Evolutionary conservation across 2,888 invertebrate species (phyloP).

Genomic region (Drosophila setosimentum): DNA sequence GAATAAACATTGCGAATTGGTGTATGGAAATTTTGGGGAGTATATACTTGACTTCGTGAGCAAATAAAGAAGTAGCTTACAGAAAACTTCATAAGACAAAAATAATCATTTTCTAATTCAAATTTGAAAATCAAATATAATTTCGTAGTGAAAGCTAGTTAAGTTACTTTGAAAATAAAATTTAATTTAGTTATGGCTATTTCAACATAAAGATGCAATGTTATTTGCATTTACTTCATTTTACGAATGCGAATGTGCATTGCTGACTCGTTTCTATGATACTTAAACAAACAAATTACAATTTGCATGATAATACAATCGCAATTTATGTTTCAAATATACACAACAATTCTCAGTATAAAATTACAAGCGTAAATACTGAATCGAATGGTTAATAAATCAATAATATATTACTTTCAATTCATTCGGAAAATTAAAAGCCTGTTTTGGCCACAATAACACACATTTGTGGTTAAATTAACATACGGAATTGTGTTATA

Average conservation of each 20-base stretch:
- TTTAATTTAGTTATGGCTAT: background rate
- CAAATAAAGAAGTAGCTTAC: slow-evolving; percentile 29
- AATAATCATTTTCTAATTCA: background rate
- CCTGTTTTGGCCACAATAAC: background rate
- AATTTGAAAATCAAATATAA: background rate
- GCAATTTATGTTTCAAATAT: slow-evolving; percentile 6
- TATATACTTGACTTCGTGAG: slow-evolving; percentile 22
- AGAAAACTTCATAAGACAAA: background rate
- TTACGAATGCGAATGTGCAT: background rate
- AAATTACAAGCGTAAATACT: background rate
- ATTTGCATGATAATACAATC: background rate
- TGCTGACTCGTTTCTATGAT: background rate
- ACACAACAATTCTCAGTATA: background rate
- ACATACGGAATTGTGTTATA: slow-evolving; percentile 14
- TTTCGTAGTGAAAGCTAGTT: background rate
- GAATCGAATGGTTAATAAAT: background rate
- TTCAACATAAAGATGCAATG: background rate
- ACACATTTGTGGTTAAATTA: slow-evolving; percentile 12
- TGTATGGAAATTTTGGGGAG: background rate
- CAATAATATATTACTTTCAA: background rate
- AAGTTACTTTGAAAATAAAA: background rate
- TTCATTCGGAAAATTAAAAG: slow-evolving; percentile 4
- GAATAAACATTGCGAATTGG: slow-evolving; percentile 32
- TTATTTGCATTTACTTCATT: background rate
- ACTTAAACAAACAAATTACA: background rate